Evolutionary conservation across 2,113 vertebrate genomes (phyloP).

Genomic region (Perccottus glenii): DNA sequence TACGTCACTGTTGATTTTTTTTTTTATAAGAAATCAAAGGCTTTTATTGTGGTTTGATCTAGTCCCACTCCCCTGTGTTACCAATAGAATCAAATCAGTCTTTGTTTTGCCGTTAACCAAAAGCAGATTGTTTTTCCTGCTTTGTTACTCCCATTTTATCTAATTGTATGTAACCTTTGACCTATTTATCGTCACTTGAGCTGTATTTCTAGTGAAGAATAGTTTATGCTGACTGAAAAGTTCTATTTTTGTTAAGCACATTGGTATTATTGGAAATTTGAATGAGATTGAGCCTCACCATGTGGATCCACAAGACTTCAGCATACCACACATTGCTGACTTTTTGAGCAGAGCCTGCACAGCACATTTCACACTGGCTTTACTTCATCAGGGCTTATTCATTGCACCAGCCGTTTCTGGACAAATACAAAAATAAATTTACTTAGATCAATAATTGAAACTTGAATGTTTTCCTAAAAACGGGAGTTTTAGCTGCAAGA

Average conservation of each 20-base stretch:
- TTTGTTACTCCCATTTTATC: neutral
- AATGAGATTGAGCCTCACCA: conserved; percentile 26
- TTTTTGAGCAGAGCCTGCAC: conserved; percentile 46
- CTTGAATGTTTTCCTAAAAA: no score
- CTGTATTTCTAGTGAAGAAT: neutral
- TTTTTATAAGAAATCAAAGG: conserved; percentile 7
- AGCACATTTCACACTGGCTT: conserved; percentile 54
- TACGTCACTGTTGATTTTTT: neutral
- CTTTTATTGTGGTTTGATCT: conserved; percentile 20
- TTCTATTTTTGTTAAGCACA: no score
- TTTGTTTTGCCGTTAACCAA: conserved; percentile 11
- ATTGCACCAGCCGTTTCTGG: conserved; percentile 19
- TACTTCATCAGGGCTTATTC: conserved; percentile 39
- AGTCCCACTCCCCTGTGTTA: neutral
- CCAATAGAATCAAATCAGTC: conserved; percentile 5
- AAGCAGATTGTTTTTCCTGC: neutral
- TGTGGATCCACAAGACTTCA: conserved; percentile 31
- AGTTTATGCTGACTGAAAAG: no score
- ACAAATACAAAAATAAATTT: neutral
- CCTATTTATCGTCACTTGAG: conserved; percentile 6
- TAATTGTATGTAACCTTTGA: neutral
- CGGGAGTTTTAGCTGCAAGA: no score
- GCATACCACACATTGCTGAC: conserved; percentile 43
- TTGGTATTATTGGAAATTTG: neutral
- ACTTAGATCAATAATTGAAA: no score